phyloP scores from a whole-genome alignment of 2,113 vertebrate genomes.

The Cervus canadensis region DNA sequence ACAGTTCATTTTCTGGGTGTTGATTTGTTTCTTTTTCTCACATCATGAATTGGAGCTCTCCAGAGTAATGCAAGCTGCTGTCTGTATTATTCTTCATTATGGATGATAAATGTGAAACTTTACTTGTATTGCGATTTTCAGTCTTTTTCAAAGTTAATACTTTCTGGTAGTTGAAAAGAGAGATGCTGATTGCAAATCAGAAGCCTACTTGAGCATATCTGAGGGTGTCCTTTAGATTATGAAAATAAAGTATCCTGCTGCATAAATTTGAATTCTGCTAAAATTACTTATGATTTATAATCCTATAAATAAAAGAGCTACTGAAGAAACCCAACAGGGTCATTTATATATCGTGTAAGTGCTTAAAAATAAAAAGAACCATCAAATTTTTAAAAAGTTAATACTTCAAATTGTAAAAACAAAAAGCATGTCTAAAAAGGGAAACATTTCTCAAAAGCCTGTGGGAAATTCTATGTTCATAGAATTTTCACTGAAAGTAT shows the following conservation, averaged over 20 bases:
- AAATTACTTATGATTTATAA: slow-evolving; percentile 13
- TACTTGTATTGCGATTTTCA: background rate
- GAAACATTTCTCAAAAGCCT: background rate
- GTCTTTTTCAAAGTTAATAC: background rate
- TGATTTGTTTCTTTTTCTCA: background rate
- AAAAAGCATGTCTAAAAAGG: background rate
- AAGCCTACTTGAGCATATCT: background rate
- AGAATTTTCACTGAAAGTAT: background rate
- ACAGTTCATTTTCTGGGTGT: background rate
- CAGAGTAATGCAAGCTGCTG: background rate
- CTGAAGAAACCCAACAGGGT: background rate
- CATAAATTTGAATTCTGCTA: background rate
- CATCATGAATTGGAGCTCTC: background rate
- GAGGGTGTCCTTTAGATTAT: background rate
- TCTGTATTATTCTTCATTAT: background rate
- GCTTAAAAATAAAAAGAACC: background rate
- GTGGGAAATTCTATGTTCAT: background rate
- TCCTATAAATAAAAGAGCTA: background rate
- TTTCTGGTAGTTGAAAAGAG: background rate
- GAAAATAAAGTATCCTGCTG: background rate
- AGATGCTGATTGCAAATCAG: background rate
- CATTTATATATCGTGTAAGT: background rate
- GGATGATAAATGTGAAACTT: background rate
- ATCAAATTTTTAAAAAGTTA: background rate
- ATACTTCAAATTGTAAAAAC: background rate